Conservation (phyloP, 2,797 vertebrate genomes). For the Odontamblyopus lacepedii region DNA sequence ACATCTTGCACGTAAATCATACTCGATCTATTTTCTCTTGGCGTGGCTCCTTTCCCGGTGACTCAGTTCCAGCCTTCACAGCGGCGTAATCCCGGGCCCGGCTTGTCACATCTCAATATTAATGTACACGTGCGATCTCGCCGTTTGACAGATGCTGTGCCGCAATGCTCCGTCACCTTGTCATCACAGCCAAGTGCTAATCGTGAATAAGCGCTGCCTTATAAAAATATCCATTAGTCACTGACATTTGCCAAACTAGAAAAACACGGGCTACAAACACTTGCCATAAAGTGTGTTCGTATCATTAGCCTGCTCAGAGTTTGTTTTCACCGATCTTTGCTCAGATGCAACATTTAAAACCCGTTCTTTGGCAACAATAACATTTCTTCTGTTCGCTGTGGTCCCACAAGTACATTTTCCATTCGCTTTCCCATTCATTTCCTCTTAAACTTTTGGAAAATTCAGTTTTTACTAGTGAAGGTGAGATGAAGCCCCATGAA, state of each 20-base stretch:
- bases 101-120: conserved; percentile 34
- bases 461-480: too few relatives aligned
- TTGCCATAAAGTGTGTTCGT: too few relatives aligned
- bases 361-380: too few relatives aligned
- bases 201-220: conserved; percentile 17
- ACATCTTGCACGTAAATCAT: neutral
- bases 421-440: too few relatives aligned
- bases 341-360: too few relatives aligned
- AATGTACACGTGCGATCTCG: conserved; percentile 13
- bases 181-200: conserved; percentile 37
- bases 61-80: neutral
- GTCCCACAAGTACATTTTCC: too few relatives aligned
- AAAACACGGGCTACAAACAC: neutral
- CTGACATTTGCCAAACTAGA: neutral
- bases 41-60: neutral
- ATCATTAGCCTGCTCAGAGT: too few relatives aligned
- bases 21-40: neutral
- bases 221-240: conserved; percentile 20
- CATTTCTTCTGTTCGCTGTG: too few relatives aligned
- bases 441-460: too few relatives aligned
- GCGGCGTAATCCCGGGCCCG: neutral
- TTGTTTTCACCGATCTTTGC: too few relatives aligned
- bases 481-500: too few relatives aligned
- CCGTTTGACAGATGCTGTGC: conserved; percentile 34
- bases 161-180: conserved; percentile 30